Base-by-base conservation (phyloP, 2,797 vertebrate species). In the Myoxocephalus aenaeus region DNA sequence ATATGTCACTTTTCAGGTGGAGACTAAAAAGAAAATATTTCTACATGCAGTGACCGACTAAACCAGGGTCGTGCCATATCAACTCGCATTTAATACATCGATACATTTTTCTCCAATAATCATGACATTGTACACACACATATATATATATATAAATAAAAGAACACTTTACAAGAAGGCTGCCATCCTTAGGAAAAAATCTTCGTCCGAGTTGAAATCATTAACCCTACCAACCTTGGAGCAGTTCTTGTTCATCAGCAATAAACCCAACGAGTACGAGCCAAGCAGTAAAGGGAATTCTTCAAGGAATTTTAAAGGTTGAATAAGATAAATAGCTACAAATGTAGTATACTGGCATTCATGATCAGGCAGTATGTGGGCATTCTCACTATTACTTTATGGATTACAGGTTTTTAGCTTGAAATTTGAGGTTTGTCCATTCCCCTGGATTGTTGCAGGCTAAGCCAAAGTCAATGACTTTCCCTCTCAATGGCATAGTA, bases 381-480 rank as follows among this genome's bases (percentile, higher is more conserved):
- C 50, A 22, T 53, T 53, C n/a, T 13, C n/a, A 53, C n/a, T 25
- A 53, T 48, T 20, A 9, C 46, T 44, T 44, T 15, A 44, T 17
- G 14, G 14, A 46, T 17, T 46, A 44, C 12, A 13, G 4, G 42
- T 44, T 14, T 15, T 13, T 44, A 44, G 42, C 14, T 44, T 15
- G 14, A 44, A 44, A 44, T 44, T 13, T 44, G 14, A 44, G 42
- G 42, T 44, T 44, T 44, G 1, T 20, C 15, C 9, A 13, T 18
- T 7, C 6, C 5, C 15, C 2, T 1, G 29, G 20, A 58, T 22
- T 51, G 34, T 40, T 17, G 11, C 13, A 29, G 4, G 69, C 46
- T 3, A 34, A 56, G 20, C 83, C 58, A 11, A 84, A 77, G 66
- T 78, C 67, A 1, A 72, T 75, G 42, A 82, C 1, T 22, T 76